A percentile compares a stretch with the other conserved stretches of the same genome.
These are phyloP conservation scores for Danionella dracula DNA, from an alignment of 2,797 vertebrate genomes.

Conservation along the genomic window DNA sequence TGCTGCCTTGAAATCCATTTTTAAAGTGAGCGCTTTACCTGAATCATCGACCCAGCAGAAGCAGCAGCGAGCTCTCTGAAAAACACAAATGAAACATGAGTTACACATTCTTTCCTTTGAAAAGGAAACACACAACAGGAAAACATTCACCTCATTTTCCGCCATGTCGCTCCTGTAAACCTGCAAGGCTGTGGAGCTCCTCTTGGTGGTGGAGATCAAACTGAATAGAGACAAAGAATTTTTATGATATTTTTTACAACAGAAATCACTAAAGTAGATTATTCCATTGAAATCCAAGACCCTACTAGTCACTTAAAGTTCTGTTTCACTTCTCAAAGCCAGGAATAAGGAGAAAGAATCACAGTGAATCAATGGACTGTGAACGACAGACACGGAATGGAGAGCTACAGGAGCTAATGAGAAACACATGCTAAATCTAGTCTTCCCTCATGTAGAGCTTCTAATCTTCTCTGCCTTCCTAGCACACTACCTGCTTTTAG, in stretches of 20 bases:
- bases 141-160: conserved; percentile 77
- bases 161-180: conserved; percentile 77
- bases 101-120: too few relatives aligned
- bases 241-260: neutral
- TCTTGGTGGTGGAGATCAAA: conserved; percentile 88
- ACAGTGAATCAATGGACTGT: conserved; percentile 34
- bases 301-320: neutral
- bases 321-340: neutral
- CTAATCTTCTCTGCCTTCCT: conserved; percentile 36
- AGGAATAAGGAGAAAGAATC: conserved; percentile 9
- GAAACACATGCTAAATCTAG: conserved; percentile 59
- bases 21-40: conserved; percentile 62
- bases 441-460: conserved; percentile 31
- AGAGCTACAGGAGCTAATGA: conserved; percentile 56
- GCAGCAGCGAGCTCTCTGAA: conserved; percentile 91
- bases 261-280: neutral
- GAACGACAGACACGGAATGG: conserved; percentile 56
- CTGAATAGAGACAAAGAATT: conserved; percentile 57
- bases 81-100: conserved; percentile 5
- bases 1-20: too few relatives aligned
- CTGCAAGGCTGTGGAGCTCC: conserved; percentile 85
- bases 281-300: conserved; percentile 6
- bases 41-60: conserved; percentile 84
- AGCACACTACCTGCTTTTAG: conserved; percentile 39
- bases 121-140: neutral